A percentile compares a stretch with the other conserved stretches of the same genome.
These are phyloP conservation scores for Heliconius himera DNA, from an alignment of 1,140 invertebrate genomes.

Conservation along the genomic window DNA sequence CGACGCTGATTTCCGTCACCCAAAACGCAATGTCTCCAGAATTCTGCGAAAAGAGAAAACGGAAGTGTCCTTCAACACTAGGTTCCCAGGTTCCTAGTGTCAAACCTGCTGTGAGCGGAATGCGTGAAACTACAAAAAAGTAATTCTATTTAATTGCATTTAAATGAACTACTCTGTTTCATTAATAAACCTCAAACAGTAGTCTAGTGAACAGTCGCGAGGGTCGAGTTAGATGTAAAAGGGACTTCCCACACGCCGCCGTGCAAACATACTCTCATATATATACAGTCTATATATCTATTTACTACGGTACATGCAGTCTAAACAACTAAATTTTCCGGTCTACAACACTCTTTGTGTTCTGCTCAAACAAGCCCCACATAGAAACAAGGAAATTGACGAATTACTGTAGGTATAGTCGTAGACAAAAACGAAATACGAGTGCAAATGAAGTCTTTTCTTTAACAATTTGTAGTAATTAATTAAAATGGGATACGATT, in stretches of 20 bases:
- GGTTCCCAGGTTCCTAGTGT: no score
- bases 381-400: conserved; percentile 35
- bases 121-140: no score
- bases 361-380: conserved; percentile 41
- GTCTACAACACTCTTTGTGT: conserved; percentile 51
- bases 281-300: conserved; percentile 32
- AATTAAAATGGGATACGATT: conserved; percentile 43
- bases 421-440: conserved; percentile 36
- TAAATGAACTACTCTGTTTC: neutral
- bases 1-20: no score
- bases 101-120: no score
- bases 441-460: conserved; percentile 48
- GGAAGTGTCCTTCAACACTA: no score
- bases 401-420: conserved; percentile 34
- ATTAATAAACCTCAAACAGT: neutral
- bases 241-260: neutral
- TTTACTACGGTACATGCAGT: conserved; percentile 50
- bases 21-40: no score
- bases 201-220: neutral
- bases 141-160: neutral
- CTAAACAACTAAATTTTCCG: conserved; percentile 52
- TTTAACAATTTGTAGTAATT: conserved; percentile 46
- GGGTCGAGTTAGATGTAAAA: conserved; percentile 1
- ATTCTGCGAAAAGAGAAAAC: no score
- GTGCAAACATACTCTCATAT: conserved; percentile 1